These are phyloP conservation scores for Embiotoca jacksoni DNA, from an alignment of 2,113 vertebrate species.

Conservation along the genomic window DNA sequence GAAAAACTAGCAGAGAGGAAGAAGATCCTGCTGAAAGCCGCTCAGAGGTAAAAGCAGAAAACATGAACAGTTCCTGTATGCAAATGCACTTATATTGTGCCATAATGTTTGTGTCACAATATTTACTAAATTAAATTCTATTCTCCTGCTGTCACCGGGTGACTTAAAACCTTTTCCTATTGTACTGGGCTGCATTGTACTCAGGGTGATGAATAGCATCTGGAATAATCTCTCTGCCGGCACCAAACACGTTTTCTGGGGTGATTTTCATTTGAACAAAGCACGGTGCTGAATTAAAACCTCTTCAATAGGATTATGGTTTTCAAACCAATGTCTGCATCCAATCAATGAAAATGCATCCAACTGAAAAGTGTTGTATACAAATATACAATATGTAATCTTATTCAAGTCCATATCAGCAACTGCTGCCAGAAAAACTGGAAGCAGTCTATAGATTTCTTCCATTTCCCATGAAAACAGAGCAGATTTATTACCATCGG, in stretches of 20 bases:
- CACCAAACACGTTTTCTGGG: slow-evolving; percentile 37
- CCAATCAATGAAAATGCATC: slow-evolving; percentile 15
- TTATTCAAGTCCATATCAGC: background rate
- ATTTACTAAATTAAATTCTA: slow-evolving; percentile 12
- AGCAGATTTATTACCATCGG: background rate
- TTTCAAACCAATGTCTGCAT: slow-evolving; percentile 9
- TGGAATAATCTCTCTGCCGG: slow-evolving; percentile 49
- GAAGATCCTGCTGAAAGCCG: slow-evolving; percentile 90
- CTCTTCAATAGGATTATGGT: slow-evolving; percentile 18
- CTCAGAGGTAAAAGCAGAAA: slow-evolving; percentile 87
- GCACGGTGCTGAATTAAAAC: slow-evolving; percentile 16
- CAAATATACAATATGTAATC: slow-evolving; percentile 10
- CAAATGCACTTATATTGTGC: slow-evolving; percentile 23
- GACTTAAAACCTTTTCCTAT: slow-evolving; percentile 12
- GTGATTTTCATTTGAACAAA: slow-evolving; percentile 44
- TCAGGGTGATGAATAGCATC: slow-evolving; percentile 40
- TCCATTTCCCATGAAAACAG: background rate
- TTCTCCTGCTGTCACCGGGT: slow-evolving; percentile 38
- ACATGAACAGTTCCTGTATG: background rate
- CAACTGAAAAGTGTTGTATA: background rate
- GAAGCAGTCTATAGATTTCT: background rate
- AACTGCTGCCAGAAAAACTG: background rate
- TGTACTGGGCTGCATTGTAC: slow-evolving; percentile 21
- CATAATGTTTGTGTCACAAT: slow-evolving; percentile 18
- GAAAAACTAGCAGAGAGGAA: slow-evolving; percentile 92